These are phyloP conservation scores for Trissonchulus latispiculum DNA, from an alignment of 2,888 invertebrate species.

Conservation along the genomic window DNA sequence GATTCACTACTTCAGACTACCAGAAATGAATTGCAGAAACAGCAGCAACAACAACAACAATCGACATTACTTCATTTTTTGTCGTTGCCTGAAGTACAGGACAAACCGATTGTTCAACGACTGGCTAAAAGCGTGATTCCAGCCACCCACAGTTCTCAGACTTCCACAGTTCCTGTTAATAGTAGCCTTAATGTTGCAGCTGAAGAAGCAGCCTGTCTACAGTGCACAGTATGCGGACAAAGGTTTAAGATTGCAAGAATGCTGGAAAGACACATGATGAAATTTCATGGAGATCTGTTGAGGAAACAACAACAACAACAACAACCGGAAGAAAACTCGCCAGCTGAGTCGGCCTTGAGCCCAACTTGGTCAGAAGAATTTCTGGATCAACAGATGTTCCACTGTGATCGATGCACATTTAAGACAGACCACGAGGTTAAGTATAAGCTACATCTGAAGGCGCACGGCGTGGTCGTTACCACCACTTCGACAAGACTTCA, in stretches of 20 bases:
- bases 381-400: not conserved
- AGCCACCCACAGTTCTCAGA: too few relatives aligned
- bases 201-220: not conserved
- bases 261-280: not conserved
- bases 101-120: too few relatives aligned
- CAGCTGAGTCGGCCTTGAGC: not conserved
- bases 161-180: too few relatives aligned
- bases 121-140: too few relatives aligned
- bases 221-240: not conserved
- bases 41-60: too few relatives aligned
- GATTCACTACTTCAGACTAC: not conserved
- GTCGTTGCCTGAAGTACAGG: not conserved
- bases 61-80: too few relatives aligned
- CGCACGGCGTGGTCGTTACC: not conserved
- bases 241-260: not conserved
- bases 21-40: not conserved
- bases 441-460: not conserved
- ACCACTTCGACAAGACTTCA: not conserved
- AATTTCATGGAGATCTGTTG: not conserved
- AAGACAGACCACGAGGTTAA: not conserved
- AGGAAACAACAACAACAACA: too few relatives aligned
- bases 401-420: not conserved
- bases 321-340: not conserved
- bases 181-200: not conserved
- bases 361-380: too few relatives aligned